phyloP scores from a whole-genome alignment of 2,797 vertebrate species.

The Pteropus rufus region DNA sequence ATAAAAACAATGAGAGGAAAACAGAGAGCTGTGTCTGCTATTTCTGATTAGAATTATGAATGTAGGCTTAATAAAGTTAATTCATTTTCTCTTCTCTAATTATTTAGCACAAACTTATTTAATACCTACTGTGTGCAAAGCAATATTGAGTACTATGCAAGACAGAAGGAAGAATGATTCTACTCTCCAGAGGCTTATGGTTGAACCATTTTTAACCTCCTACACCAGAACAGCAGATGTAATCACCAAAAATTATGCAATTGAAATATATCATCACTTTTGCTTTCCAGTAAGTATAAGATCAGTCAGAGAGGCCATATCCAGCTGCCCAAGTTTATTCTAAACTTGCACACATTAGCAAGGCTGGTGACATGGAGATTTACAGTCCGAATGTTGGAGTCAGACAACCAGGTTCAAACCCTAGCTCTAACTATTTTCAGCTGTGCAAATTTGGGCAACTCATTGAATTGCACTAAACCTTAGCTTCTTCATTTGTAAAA shows the following conservation, averaged over 20 bases:
- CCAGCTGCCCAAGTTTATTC: not conserved
- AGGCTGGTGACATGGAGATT: not conserved
- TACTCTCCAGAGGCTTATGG: not conserved
- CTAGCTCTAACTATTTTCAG: not conserved
- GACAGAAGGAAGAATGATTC: not conserved
- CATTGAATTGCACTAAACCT: not conserved
- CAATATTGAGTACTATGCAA: not conserved
- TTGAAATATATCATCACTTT: not conserved
- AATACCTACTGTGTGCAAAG: not conserved
- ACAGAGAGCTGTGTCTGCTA: not conserved
- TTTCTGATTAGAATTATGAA: constrained; percentile 12
- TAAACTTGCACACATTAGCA: not conserved
- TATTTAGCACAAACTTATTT: not conserved
- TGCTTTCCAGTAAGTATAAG: not conserved
- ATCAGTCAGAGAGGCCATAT: not conserved
- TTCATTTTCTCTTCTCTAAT: not conserved
- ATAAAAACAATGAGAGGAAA: not conserved
- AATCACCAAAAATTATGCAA: not conserved
- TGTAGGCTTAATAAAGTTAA: not conserved
- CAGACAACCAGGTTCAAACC: not conserved
- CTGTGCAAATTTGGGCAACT: not conserved
- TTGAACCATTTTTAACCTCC: not conserved
- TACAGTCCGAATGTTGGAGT: not conserved
- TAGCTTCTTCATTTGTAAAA: not conserved
- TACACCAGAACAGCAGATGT: not conserved